Base-by-base conservation (phyloP, 2,888 invertebrate genomes). In the Lithophane leautieri region DNA sequence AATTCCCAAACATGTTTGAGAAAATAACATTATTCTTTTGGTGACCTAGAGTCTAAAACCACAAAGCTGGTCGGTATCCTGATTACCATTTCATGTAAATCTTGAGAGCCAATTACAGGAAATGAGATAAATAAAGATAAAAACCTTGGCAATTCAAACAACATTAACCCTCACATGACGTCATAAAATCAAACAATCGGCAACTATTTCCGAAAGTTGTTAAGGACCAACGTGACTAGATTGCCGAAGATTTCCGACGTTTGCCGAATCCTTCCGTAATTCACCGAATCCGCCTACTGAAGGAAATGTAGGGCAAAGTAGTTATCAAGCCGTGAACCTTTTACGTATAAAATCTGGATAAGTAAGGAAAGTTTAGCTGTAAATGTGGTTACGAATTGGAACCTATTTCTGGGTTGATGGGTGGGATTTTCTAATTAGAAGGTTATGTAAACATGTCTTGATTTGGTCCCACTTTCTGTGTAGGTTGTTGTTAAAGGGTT, bases 81-180 rank as follows among this genome's bases (percentile, higher is more conserved):
- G 56, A 70, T 83, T 81, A 79, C 68, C 68, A 83, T 81, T 65
- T 68, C 28, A 83, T 70, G 84, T 74, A 82, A 83, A 82, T 82
- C 1, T 40, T 71, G 56, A 65, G 40, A 82, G 65, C 80, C 80
- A 79, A 84, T 82, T 83, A 82, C 22, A 54, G 68, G 34, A 68
- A 67, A 71, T 47, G 4, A 22, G n/a, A 62, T 58, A 47, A 47
- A 75, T n/a, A n/a, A n/a, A n/a, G n/a, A 52, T 63, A 60, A 66
- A 34, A 22, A 40, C 44, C 66, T 60, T 56, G 34, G 42, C 67
- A 72, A 61, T 28, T 60, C 16, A 58, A 76, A 54, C n/a, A 76
- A 67, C 44, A 50, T 40, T 28, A 44, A 62, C 42, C 19, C 40
- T 34, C 1, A 61, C 25, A 62, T 54, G 70, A 78, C 71, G 65